A percentile compares a stretch with the other conserved stretches of the same genome.
phyloP scores from a whole-genome alignment of 2,888 invertebrate genomes.

The Ceriagrion tenellum region DNA sequence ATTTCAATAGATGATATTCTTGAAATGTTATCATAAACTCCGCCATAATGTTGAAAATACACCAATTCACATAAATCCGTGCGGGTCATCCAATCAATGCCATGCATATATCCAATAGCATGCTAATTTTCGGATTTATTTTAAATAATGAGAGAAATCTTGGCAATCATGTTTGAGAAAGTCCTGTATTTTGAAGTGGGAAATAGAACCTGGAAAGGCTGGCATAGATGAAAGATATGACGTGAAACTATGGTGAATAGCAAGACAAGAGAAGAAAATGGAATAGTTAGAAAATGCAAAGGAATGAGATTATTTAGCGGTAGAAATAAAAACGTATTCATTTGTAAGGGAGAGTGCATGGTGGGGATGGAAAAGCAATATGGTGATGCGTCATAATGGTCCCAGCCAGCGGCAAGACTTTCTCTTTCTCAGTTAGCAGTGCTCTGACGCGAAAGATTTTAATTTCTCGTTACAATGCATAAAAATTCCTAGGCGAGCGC shows the following conservation, averaged over 20 bases:
- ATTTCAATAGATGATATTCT: too few species aligned
- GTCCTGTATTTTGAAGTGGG: too few species aligned
- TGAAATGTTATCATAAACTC: too few species aligned
- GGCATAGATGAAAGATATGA: too few species aligned
- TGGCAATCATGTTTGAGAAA: too few species aligned
- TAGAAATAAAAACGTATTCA: neutral
- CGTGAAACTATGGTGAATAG: neutral
- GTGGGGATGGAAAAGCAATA: neutral
- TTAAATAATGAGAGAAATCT: too few species aligned
- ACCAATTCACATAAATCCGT: too few species aligned
- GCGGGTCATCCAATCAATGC: too few species aligned
- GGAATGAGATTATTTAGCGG: neutral
- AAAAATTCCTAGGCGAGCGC: neutral
- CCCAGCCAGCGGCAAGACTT: neutral
- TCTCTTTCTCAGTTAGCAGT: neutral
- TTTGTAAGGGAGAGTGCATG: neutral
- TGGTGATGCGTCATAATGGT: neutral
- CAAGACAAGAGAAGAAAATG: neutral
- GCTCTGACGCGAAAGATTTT: neutral
- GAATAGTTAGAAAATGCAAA: neutral
- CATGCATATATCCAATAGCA: too few species aligned
- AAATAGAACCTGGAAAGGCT: too few species aligned
- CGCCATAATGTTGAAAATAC: too few species aligned
- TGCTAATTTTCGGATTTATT: too few species aligned
- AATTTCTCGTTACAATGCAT: slow-evolving; percentile 1